A percentile compares a stretch with the other conserved stretches of the same genome.
Conservation (phyloP, 2,888 invertebrate species). For the Peribatodes rhomboidaria region DNA sequence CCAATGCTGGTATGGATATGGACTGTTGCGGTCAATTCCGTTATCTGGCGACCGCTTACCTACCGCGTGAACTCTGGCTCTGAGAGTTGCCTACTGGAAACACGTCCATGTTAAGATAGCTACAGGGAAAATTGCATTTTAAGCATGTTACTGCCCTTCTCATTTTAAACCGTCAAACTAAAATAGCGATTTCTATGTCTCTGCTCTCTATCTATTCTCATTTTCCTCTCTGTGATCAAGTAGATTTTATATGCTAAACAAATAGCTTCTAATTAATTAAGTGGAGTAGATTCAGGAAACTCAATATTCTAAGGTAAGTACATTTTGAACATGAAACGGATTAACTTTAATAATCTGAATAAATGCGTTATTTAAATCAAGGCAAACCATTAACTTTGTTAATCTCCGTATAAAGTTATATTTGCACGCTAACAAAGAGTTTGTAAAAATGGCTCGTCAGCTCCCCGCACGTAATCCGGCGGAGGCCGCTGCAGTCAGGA, state of each 20-base stretch:
- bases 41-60: slow-evolving; percentile 62
- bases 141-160: neutral
- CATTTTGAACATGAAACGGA: neutral
- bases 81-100: slow-evolving; percentile 14
- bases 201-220: neutral
- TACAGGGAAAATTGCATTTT: neutral
- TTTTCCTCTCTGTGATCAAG: neutral
- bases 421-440: slow-evolving; percentile 23
- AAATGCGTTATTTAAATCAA: slow-evolving; percentile 2
- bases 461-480: slow-evolving; percentile 44
- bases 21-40: slow-evolving; percentile 67
- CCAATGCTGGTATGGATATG: slow-evolving; percentile 44
- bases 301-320: no score
- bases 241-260: neutral
- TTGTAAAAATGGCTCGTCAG: slow-evolving; percentile 28
- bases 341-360: neutral
- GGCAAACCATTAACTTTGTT: neutral
- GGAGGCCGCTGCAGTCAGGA: slow-evolving; percentile 43
- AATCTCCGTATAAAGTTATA: neutral
- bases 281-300: neutral
- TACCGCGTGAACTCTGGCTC: slow-evolving; percentile 11
- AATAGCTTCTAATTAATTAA: neutral
- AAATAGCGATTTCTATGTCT: neutral
- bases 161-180: no score
- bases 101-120: neutral